Conservation (phyloP, 2,113 vertebrate species). For the Bufo gargarizans region DNA sequence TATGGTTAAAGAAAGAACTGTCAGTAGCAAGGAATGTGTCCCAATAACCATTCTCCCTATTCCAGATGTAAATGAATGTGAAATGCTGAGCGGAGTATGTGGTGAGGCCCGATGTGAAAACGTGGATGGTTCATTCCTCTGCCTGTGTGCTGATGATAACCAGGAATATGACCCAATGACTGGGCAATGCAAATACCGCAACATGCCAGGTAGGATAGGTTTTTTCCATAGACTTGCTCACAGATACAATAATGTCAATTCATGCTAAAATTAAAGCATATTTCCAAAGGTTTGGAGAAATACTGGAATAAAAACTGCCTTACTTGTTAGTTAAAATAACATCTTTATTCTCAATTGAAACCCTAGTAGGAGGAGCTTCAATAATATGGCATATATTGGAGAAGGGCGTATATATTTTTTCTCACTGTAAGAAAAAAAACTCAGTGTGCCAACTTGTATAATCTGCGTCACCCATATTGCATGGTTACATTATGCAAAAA, state of each 20-base stretch:
- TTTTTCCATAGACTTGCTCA: background rate
- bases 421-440: too few species aligned
- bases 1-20: constrained; percentile 59
- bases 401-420: too few species aligned
- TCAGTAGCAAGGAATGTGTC: constrained; percentile 33
- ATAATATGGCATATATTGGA: background rate
- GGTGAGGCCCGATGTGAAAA: constrained; percentile 94
- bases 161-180: constrained; percentile 90
- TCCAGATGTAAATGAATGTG: constrained; percentile 95
- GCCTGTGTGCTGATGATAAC: constrained; percentile 82
- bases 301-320: too few species aligned
- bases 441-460: too few species aligned
- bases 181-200: constrained; percentile 81
- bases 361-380: background rate
- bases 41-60: constrained; percentile 62
- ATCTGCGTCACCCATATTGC: too few species aligned
- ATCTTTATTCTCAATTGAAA: background rate
- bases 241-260: background rate
- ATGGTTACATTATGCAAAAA: too few species aligned
- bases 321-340: too few species aligned
- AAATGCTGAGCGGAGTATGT: constrained; percentile 88
- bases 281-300: background rate
- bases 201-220: constrained; percentile 73
- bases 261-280: background rate
- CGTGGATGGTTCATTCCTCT: constrained; percentile 87